Conservation (phyloP, 2,797 vertebrate genomes). For the Sebastes trivittatus region DNA sequence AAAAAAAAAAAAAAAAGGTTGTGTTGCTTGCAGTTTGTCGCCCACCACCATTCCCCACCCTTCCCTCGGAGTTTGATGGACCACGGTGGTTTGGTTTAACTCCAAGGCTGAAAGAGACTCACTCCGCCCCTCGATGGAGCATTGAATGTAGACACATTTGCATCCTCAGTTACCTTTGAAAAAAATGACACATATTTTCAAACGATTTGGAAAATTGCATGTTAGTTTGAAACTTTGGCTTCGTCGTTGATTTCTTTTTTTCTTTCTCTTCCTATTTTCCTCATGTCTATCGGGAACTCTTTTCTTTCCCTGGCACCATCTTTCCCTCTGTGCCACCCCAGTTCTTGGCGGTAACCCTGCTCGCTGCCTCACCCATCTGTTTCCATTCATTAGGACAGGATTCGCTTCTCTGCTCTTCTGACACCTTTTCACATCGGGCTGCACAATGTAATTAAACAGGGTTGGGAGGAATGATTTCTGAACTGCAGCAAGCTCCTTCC, state of each 20-base stretch:
- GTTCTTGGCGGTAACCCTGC: conserved; percentile 68
- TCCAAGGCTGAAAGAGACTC: background rate
- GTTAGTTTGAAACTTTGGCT: background rate
- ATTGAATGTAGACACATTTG: background rate
- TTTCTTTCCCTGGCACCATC: conserved; percentile 37
- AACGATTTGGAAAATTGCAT: background rate
- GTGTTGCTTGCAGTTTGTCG: background rate
- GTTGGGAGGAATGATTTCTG: conserved; percentile 57
- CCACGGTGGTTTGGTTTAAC: background rate
- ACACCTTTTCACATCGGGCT: conserved; percentile 81
- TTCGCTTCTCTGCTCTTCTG: conserved; percentile 79
- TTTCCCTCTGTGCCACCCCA: conserved; percentile 52
- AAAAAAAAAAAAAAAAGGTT: background rate
- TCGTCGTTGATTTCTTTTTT: conserved; percentile 5
- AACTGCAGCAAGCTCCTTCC: conserved; percentile 40
- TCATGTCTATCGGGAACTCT: conserved; percentile 33
- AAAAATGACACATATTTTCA: background rate
- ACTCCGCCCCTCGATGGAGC: background rate
- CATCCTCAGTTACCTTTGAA: background rate
- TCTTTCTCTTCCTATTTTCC: conserved; percentile 10
- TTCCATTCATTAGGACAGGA: conserved; percentile 86
- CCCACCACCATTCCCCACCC: background rate
- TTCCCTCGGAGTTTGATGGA: background rate
- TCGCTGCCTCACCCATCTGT: conserved; percentile 80
- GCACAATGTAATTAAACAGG: conserved; percentile 83